These are phyloP conservation scores for Rhimphoctona megacephalus DNA, from an alignment of 2,888 invertebrate species.

Conservation along the genomic window DNA sequence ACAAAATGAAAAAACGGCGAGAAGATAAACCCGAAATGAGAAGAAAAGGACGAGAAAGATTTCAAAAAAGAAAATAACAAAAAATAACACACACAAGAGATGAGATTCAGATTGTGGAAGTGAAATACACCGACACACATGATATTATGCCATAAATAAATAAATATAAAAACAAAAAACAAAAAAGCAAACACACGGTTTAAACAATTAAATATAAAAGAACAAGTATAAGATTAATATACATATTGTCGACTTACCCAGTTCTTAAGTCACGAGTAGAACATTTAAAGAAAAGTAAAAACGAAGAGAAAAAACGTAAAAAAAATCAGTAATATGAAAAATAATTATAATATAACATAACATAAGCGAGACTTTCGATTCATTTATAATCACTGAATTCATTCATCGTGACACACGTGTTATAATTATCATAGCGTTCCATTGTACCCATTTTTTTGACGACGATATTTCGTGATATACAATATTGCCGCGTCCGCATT, in stretches of 20 bases:
- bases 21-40: slow-evolving; percentile 23
- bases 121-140: slow-evolving; percentile 69
- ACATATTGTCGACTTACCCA: slow-evolving; percentile 84
- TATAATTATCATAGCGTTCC: slow-evolving; percentile 78
- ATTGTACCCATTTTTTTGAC: slow-evolving; percentile 82
- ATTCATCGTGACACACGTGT: slow-evolving; percentile 62
- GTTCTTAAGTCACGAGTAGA: slow-evolving; percentile 83
- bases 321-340: slow-evolving; percentile 18
- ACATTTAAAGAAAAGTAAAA: slow-evolving; percentile 72
- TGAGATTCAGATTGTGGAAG: slow-evolving; percentile 54
- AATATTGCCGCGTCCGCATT: slow-evolving; percentile 80
- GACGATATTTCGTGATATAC: slow-evolving; percentile 62
- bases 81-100: slow-evolving; percentile 61
- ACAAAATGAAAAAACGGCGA: slow-evolving; percentile 14
- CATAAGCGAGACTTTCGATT: slow-evolving; percentile 66
- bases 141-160: slow-evolving; percentile 65
- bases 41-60: slow-evolving; percentile 36
- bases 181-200: slow-evolving; percentile 60
- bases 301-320: slow-evolving; percentile 42
- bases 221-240: slow-evolving; percentile 77
- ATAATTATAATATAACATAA: too few relatives aligned
- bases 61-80: slow-evolving; percentile 38
- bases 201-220: slow-evolving; percentile 81
- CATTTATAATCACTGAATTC: slow-evolving; percentile 62
- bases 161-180: slow-evolving; percentile 50